Evolutionary conservation across 2,888 invertebrate genomes (phyloP), one percentile per base, ranked within the genome.

Genomic region (Hybos culiciformis): DNA sequence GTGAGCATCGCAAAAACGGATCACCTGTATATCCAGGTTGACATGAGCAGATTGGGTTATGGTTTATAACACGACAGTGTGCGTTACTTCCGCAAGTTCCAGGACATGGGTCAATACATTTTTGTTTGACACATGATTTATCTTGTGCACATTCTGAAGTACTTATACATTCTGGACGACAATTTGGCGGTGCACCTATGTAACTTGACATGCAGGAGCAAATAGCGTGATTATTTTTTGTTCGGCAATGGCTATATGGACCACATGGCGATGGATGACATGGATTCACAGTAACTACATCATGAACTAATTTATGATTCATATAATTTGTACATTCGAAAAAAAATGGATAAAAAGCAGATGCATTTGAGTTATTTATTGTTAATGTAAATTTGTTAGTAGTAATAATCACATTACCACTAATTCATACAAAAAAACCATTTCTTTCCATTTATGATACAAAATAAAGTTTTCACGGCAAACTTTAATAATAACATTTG

Each of bases 1-100:
- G 69, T 32, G 74, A 58, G 58, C 86, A 87, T 55, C 78, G 74
- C 44, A 79, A 70, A 59, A 87, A 85, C 46, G 90, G 87, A 70
- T 90, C 86, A 43, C 90, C 90, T 29, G 72, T 73, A 60, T 75
- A 80, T 52, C 80, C 81, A 50, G 73, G 68, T 41, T 76, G 74
- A 62, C 90, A 90, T 60, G 80, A 82, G 67, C 90, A 90, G 49
- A 85, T 76, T 32, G 88, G 84, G 61, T 83, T 85, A 60, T 90
- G 90, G 63, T 84, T 85, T 39, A 86, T 78, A 14, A 85, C 84
- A 53, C 79, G 78, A 60, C 90, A 90, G 51, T 80, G 73, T 3
- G 88, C 84, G 66, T 83, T 80, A 46, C 73, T 68, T 20, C 88
- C 88, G 59, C 90, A 90, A n/a, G 82, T 78, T 47, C 83, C 83